Conservation (phyloP, 1,140 invertebrate genomes). For the Polypedilum pembai region DNA sequence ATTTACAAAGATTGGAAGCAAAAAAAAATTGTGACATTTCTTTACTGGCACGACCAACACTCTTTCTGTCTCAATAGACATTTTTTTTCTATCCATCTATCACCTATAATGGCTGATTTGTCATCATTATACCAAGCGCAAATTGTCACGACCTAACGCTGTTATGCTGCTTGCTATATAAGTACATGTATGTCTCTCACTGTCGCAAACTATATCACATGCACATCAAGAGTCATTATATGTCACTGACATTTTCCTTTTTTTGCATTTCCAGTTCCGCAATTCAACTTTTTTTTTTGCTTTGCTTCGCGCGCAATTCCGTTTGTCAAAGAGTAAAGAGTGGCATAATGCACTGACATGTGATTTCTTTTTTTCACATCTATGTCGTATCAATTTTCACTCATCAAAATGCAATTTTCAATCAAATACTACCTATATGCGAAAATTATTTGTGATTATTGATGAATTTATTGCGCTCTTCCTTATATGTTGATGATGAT, state of each 20-base stretch:
- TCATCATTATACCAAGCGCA: conserved; percentile 23
- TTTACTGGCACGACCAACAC: no score
- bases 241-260: not conserved
- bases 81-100: no score
- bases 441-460: no score
- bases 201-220: not conserved
- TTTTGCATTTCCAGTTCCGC: not conserved
- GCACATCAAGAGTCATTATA: not conserved
- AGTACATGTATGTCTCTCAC: not conserved
- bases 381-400: conserved; percentile 8
- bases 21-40: no score
- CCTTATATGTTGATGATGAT: no score
- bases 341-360: not conserved
- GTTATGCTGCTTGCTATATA: no score
- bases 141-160: conserved; percentile 14
- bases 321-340: no score
- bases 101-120: not conserved
- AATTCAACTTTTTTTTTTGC: not conserved
- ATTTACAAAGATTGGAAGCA: no score
- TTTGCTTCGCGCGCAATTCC: no score
- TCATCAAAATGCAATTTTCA: conserved; percentile 23
- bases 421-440: no score
- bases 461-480: no score
- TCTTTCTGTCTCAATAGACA: no score
- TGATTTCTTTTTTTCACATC: not conserved